Base-by-base conservation (phyloP, 2,888 invertebrate species). In the Antheraea assamensis region DNA sequence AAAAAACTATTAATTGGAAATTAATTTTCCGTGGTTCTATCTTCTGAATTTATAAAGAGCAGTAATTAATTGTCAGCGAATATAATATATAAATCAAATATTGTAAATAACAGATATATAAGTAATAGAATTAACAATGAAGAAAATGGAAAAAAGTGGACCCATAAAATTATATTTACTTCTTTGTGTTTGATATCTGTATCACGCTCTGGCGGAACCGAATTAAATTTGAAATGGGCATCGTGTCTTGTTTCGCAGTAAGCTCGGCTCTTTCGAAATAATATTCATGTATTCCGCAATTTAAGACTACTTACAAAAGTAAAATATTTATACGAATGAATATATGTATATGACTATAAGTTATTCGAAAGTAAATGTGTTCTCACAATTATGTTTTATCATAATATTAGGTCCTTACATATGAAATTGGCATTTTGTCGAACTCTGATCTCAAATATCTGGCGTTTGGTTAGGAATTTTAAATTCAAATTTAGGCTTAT, bases 251-350 rank as follows among this genome's bases (percentile, higher is more conserved):
- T 71, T 66, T 74, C 73, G 64, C 71, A 21, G 71, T 52, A 49
- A 58, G 73, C 49, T 66, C 49, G 42, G 52, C 52, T 74, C 55
- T 74, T 74, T 66, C 73, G 71, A 71, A 49, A 71, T 49, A 66
- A 66, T 71, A 74, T 74, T 49, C 66, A 64, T 66, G 72, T 52
- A 49, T 73, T 73, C 73, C 70, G 61, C 47, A 55, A 71, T 35
- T 71, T 71, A 52, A 71, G 31, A 58, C 31, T 71, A 71, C 71
- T 55, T 55, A 68, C 68, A 68, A 68, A 68, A 19, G 31, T 68
- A n/a, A 52, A 49, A 66, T 72, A 49, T 49, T 68, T 61, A 61
- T 61, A 27, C 17, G 61, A 30, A 61, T 30, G 27, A 30, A 30
- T 61, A 30, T 61, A 61, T 61, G 27, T 61, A 61, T 61, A 27